phyloP scores from a whole-genome alignment of 2,888 invertebrate species.

The Ophioninae sp. region DNA sequence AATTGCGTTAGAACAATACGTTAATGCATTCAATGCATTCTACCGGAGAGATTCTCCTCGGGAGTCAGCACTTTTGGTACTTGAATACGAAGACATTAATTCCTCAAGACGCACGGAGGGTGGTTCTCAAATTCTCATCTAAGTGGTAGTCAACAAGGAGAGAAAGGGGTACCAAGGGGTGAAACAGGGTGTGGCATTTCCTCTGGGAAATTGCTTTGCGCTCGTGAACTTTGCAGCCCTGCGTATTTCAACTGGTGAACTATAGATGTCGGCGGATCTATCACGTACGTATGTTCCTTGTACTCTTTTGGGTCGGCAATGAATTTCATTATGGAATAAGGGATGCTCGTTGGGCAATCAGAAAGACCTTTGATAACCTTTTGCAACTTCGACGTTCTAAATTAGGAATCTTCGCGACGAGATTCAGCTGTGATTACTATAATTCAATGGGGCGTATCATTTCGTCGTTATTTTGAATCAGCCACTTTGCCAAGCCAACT shows the following conservation, averaged over 20 bases:
- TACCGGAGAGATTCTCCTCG: constrained; percentile 18
- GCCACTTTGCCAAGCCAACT: background rate
- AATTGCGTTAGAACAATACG: constrained; percentile 13
- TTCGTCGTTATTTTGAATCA: background rate
- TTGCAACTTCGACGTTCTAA: background rate
- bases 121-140: constrained; percentile 39
- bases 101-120: constrained; percentile 33
- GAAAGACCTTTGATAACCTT: background rate
- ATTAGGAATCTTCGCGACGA: background rate
- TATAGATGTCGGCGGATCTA: constrained; percentile 20
- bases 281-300: background rate
- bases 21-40: constrained; percentile 25
- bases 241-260: constrained; percentile 29
- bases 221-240: constrained; percentile 42
- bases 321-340: constrained; percentile 26
- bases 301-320: background rate
- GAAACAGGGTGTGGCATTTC: constrained; percentile 38
- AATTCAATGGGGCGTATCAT: background rate
- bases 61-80: constrained; percentile 31
- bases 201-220: constrained; percentile 43
- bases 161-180: constrained; percentile 30
- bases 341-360: constrained; percentile 1
- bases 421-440: background rate
- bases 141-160: constrained; percentile 46
- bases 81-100: constrained; percentile 37